These are phyloP conservation scores for Habropoda laboriosa DNA, from an alignment of 1,140 invertebrate species.

Conservation along the genomic window DNA sequence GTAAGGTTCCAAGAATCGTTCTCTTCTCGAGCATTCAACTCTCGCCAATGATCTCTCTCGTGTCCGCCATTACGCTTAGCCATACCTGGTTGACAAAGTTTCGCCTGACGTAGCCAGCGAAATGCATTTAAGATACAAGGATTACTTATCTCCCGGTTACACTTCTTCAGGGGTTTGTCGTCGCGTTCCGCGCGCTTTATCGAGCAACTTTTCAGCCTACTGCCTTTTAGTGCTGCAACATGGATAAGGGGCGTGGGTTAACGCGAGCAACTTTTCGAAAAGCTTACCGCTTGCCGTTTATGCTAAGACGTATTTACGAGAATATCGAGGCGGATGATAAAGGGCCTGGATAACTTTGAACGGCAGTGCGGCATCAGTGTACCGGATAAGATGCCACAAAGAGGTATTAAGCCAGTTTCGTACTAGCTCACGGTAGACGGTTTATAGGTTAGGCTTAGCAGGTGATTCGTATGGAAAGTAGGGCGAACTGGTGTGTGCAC, in stretches of 20 bases:
- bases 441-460: no score
- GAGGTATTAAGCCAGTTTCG: neutral
- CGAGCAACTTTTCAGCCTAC: slow-evolving; percentile 32
- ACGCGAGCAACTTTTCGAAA: neutral
- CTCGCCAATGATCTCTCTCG: neutral
- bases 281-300: neutral
- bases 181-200: slow-evolving; percentile 37
- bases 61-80: no score
- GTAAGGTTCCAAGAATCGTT: no score
- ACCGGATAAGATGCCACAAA: neutral
- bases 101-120: neutral
- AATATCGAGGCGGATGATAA: neutral
- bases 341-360: neutral
- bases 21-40: slow-evolving; percentile 2
- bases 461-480: no score
- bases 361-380: no score
- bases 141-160: slow-evolving; percentile 60
- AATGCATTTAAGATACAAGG: slow-evolving; percentile 34
- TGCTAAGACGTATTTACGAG: neutral
- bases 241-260: slow-evolving; percentile 22
- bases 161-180: slow-evolving; percentile 48
- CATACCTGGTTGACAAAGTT: slow-evolving; percentile 24
- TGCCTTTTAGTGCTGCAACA: neutral
- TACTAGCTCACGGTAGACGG: no score
- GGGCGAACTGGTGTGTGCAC: no score